phyloP scores from a whole-genome alignment of 2,888 invertebrate species.

The Apotomis betuletana region DNA sequence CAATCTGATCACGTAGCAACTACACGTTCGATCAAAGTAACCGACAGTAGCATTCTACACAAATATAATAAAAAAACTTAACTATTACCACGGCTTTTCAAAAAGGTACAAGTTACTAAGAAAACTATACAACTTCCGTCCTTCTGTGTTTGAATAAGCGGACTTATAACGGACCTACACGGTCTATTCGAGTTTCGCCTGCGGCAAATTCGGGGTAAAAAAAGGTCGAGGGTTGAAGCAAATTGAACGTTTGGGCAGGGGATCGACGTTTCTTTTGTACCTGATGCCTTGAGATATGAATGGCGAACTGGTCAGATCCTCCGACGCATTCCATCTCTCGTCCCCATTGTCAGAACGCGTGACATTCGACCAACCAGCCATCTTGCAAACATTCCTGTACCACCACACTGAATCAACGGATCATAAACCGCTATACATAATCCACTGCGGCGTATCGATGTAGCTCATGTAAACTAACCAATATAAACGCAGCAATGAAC shows the following conservation, averaged over 20 bases:
- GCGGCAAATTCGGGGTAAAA: slow-evolving; percentile 44
- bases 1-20: neutral
- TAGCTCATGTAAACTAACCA: neutral
- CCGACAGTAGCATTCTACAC: neutral
- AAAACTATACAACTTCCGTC: neutral
- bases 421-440: neutral
- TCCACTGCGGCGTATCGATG: slow-evolving; percentile 11
- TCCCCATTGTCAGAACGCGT: slow-evolving; percentile 7
- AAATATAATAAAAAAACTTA: slow-evolving; percentile 1
- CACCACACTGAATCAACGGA: neutral
- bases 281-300: slow-evolving; percentile 38
- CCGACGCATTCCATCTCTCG: neutral
- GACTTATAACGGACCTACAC: neutral
- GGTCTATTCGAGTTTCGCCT: slow-evolving; percentile 40
- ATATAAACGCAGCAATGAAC: slow-evolving; percentile 33
- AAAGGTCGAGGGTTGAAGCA: slow-evolving; percentile 48
- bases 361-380: slow-evolving; percentile 2
- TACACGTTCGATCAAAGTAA: neutral
- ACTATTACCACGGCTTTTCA: neutral
- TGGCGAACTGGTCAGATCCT: slow-evolving; percentile 10
- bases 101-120: neutral
- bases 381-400: slow-evolving; percentile 6
- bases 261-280: slow-evolving; percentile 50
- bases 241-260: slow-evolving; percentile 48
- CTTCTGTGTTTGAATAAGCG: neutral